Base-by-base conservation (phyloP, 2,113 vertebrate genomes). In the Rhea pennata region DNA sequence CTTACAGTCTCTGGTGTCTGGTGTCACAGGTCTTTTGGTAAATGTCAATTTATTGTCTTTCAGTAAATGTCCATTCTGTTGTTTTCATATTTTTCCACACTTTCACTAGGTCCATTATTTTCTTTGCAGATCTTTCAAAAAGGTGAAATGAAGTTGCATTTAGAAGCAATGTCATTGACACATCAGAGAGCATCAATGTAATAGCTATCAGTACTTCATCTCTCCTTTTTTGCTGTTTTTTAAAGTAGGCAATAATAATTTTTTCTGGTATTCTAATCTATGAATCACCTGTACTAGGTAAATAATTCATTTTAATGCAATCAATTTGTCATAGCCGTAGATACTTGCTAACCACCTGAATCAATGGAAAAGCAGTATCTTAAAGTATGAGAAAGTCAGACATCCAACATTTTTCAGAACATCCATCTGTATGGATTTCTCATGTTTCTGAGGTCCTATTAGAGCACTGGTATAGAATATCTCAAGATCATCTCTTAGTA, bases 11-110 rank as follows among this genome's bases (percentile, higher is more conserved):
- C 67, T 71, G 31, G 54, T 70, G 64, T 91, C 40, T 81, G 51
- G 89, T n/a, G n/a, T 90, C 39, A 39, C 46, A 76, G 64, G 48
- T 61, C 7, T 92, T 93, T 84, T 80, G 74, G 90, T 94, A 96
- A 95, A 73, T 92, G 48, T 31, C 75, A 24, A n/a, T 85, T 91
- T 95, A 46, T 20, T 44, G 12, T 33, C 36, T 86, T 86, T 70
- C 77, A 42, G 51, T 89, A 96, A 96, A 42, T 89, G 71, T 14
- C 29, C 10, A 14, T 81, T 88, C 58, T 71, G 31, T 58, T 78
- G 29, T 8, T 81, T 90, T 92, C 61, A 36, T 76, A 42, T 65
- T 79, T 95, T 73, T 31, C 15, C 13, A 36, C 58, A 44, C 23
- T 90, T 73, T 93, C 82, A 86, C 91, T 69, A 69, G 26, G 17